Percentiles rank a stretch among this genome's conserved stretches.
Conservation (phyloP, 2,113 vertebrate genomes). For the Dipodomys ordii region DNA sequence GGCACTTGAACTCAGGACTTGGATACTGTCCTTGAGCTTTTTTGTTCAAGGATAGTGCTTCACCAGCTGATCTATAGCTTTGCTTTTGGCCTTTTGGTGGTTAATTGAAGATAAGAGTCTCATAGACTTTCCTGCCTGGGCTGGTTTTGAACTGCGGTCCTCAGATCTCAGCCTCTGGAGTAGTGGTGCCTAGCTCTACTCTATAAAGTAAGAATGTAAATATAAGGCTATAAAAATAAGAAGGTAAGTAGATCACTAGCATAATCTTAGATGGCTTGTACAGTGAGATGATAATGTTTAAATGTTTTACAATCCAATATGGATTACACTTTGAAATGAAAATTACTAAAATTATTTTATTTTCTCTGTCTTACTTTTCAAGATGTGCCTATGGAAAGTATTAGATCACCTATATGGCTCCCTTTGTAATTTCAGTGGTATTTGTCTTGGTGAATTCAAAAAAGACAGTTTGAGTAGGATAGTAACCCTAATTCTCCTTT, state of each 20-base stretch:
- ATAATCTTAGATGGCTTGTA: neutral
- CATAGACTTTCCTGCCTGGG: too few relatives aligned
- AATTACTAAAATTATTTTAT: constrained; percentile 34
- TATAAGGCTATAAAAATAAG: neutral
- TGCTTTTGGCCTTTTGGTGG: too few relatives aligned
- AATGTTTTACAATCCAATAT: neutral
- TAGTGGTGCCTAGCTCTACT: too few relatives aligned
- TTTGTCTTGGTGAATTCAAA: neutral
- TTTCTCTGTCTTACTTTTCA: neutral
- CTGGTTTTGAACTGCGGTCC: too few relatives aligned
- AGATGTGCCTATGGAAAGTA: constrained; percentile 1
- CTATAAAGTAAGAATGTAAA: too few relatives aligned
- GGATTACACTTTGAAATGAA: neutral
- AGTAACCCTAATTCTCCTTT: neutral
- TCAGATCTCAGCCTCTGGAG: too few relatives aligned
- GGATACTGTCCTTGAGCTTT: too few relatives aligned
- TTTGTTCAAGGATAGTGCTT: too few relatives aligned
- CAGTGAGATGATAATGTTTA: constrained; percentile 25
- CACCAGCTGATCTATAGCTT: too few relatives aligned
- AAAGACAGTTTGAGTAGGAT: neutral
- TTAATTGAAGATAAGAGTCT: too few relatives aligned
- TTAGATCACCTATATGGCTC: neutral
- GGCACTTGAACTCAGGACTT: too few relatives aligned
- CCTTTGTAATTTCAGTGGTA: neutral
- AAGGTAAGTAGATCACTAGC: neutral